Evolutionary conservation across 2,797 vertebrate genomes (phyloP).

Genomic region (Nannoperca obscura): DNA sequence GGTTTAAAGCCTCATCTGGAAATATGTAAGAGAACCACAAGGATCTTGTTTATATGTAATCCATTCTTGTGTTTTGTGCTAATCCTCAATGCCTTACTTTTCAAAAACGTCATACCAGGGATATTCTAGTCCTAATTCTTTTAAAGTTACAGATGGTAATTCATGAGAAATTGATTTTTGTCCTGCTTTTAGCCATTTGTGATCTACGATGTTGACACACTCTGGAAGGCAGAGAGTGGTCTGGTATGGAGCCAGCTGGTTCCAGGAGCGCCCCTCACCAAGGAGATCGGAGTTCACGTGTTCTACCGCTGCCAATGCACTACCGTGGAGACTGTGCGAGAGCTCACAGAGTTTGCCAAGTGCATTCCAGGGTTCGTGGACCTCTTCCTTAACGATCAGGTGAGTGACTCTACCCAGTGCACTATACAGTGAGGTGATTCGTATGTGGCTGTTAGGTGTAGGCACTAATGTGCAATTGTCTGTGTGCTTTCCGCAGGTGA

Average conservation of each 20-base stretch:
- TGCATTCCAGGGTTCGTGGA: slow-evolving; percentile 95
- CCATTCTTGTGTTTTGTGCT: background rate
- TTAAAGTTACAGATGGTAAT: background rate
- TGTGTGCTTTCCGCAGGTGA: slow-evolving; percentile 84
- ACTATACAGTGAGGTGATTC: background rate
- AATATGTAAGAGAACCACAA: background rate
- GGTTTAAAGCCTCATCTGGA: background rate
- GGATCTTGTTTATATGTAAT: background rate
- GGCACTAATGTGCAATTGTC: background rate
- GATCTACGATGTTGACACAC: slow-evolving; percentile 97
- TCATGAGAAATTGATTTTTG: background rate
- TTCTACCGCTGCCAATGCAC: slow-evolving; percentile 99
- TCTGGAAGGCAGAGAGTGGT: slow-evolving; percentile 97
- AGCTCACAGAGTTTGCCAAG: slow-evolving; percentile 99
- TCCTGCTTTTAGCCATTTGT: slow-evolving; percentile 92
- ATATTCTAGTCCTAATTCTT: too few relatives aligned
- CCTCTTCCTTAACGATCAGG: slow-evolving; percentile 98
- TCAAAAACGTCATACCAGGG: background rate
- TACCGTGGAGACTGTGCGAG: slow-evolving; percentile 96
- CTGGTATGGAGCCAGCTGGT: slow-evolving; percentile 97
- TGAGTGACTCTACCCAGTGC: slow-evolving; percentile 32
- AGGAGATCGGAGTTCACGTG: slow-evolving; percentile 97
- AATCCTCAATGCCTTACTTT: background rate
- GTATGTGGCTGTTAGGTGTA: background rate
- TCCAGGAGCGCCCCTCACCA: slow-evolving; percentile 92